Base-by-base conservation (phyloP, 2,797 vertebrate species). In the Premnoplex brunnescens region DNA sequence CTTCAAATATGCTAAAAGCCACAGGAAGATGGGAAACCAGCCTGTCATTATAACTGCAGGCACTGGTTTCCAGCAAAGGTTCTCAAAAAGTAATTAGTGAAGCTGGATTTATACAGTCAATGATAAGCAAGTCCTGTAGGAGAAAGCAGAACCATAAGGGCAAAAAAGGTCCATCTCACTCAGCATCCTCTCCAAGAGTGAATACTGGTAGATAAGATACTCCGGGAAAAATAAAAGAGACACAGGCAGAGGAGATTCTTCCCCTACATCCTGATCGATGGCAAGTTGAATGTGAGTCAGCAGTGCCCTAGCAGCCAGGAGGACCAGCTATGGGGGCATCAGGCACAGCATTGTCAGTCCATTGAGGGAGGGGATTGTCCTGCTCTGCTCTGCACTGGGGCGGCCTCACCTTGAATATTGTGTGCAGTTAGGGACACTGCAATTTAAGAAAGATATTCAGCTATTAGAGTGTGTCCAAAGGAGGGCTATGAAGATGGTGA, bases 1-100 rank as follows among this genome's bases (percentile, higher is more conserved):
- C 19, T 49, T 43, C 44, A 76, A 26, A 73, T 52, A 44, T 30
- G 28, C 36, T 78, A 75, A 82, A 96, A 86, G 71, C 43, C 67
- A 32, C 27, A 39, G 51, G 14, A 64, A 89, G 58, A 34, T 69
- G 48, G 63, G 80, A 93, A 92, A 75, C 82, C 62, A 85, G 74
- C 54, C 71, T 7, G 1, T 80, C 37, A 28, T 46, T 81, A 3
- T 30, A 43, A 69, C 49, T 73, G n/a, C 73, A 90, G 73, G 27
- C 55, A 36, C 66, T 48, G 39, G 28, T 78, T 88, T 93, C 58
- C 43, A 52, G 49, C 46, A 84, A 30, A 86, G 34, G 8, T 66
- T 85, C 63, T 75, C 9, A 2, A 58, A 85, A 78, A 73, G 55
- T 59, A 87, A 12, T 68, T 72, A 58, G 24, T 1, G 6, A 78